Evolutionary conservation across 2,113 vertebrate genomes (phyloP), one percentile per base, ranked within the genome.

Genomic region (Pantherophis guttatus): DNA sequence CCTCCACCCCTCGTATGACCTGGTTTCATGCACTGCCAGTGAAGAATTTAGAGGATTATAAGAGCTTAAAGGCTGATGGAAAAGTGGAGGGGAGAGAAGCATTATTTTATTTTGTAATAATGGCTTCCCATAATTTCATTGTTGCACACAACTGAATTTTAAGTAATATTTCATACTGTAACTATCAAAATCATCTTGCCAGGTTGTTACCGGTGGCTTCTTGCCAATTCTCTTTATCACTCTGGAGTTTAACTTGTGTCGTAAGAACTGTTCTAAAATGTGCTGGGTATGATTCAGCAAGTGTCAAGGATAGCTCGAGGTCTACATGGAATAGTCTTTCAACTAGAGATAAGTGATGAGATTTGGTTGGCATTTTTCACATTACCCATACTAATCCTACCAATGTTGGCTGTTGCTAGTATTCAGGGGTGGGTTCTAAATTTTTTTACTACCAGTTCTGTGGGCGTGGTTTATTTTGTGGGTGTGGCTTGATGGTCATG

Each of bases 41-140:
- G 8, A 96, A 93, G 65, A 86, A 48, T 48, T 94, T 93, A 90
- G 89, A 96, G 65, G 29, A 94, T 95, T 96, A 91, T 55, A 94
- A 87, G 23, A 48, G 5, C 2, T 95, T 94, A 91, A 48, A 54
- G 89, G 10, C n/a, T 90, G 93, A 85, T 86, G 94, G 65, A 3
- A 92, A 86, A 75, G 19, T 33, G 24, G 52, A 39, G 33, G 62
- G 15, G 23, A 52, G 11, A 59, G 0, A 94, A 89, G 54, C 8
- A 21, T 91, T 44, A 15, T 86, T 91, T 93, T 96, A 93, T 87
- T 89, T 91, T 85, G 75, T 59, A 96, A 96, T 90, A 95, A 91
- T 0, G 2, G 92, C 5, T 86, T 93, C 93, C 89, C n/a, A 87
- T 87, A 87, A 90, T 93, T 89, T 24, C 89, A 26, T 93, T 26